These are phyloP conservation scores for Tanytarsus gracilentus DNA, from an alignment of 2,888 invertebrate genomes.

Conservation along the genomic window DNA sequence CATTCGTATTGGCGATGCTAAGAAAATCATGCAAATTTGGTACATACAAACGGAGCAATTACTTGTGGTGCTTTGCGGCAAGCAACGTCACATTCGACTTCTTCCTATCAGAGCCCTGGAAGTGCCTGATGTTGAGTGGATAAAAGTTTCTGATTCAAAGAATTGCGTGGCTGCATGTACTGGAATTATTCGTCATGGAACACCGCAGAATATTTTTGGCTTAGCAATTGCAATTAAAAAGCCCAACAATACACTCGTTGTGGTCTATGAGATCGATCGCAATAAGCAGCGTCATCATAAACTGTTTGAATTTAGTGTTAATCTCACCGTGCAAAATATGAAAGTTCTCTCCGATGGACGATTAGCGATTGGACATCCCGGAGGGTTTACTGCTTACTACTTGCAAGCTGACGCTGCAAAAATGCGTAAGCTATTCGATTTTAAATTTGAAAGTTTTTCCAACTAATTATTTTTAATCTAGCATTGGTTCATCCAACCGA, in stretches of 20 bases:
- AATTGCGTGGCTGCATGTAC: conserved; percentile 53
- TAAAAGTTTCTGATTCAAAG: conserved; percentile 77
- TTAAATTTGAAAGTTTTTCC: neutral
- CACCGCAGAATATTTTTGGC: conserved; percentile 55
- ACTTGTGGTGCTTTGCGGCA: conserved; percentile 73
- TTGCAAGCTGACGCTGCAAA: conserved; percentile 67
- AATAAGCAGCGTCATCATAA: conserved; percentile 72
- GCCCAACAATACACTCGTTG: conserved; percentile 51
- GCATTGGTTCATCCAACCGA: conserved; percentile 81
- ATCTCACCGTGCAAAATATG: conserved; percentile 64
- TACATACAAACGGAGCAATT: conserved; percentile 79
- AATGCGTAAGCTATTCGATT: conserved; percentile 44
- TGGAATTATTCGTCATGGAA: conserved; percentile 35
- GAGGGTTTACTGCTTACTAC: conserved; percentile 76
- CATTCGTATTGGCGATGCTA: conserved; percentile 56
- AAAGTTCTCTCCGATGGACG: conserved; percentile 48
- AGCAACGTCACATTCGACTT: conserved; percentile 76
- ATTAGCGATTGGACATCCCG: conserved; percentile 79
- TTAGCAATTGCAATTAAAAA: conserved; percentile 89
- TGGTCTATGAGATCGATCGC: conserved; percentile 83
- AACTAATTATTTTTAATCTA: conserved; percentile 39
- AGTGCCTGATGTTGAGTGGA: conserved; percentile 84
- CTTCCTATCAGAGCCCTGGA: conserved; percentile 86
- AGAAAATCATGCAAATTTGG: conserved; percentile 59
- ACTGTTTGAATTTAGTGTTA: conserved; percentile 71